Base-by-base conservation (phyloP, 2,113 vertebrate genomes). In the Hymenochirus boettgeri region DNA sequence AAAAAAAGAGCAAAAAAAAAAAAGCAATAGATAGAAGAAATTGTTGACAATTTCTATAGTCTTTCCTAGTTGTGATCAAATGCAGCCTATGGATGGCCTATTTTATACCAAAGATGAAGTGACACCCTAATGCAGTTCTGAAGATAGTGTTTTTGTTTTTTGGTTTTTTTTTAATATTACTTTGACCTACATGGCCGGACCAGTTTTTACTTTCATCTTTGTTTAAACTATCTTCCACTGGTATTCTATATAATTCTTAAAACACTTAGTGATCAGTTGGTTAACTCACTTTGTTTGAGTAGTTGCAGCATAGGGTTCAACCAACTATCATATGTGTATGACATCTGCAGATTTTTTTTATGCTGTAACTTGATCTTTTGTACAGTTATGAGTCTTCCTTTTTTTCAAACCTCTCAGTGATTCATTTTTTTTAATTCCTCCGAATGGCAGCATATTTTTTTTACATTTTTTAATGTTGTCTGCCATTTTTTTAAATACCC, bases 51-150 rank as follows among this genome's bases (percentile, higher is more conserved):
- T 96, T 96, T 95, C 94, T 96, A 92, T 96, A 93, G 93, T 96
- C 88, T 95, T 97, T 95, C 90, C 85, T 94, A 94, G 95, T 93
- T 87, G 93, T 96, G 90, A 93, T 93, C 88, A 92, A 93, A 95
- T 93, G 91, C 92, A 97, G 93, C 93, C 93, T 89, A 86, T 83
- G 88, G 91, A 93, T 87, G 92, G 93, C 93, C 91, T 92, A 93
- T 95, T 97, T 98, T 95, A 97, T 97, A 98, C 95, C 94, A 98
- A 98, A 98, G 95, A 97, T 91, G 89, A 95, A 93, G 90, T 92
- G 88, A 92, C 85, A 88, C 88, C 92, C 91, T 85, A 84, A 86
- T 77, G 75, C 82, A 88, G 83, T 86, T 83, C 81, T 81, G 86
- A 88, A 84, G 79, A 86, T 84, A 87, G 80, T 86, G 71, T 57